A percentile compares a stretch with the other conserved stretches of the same genome.
phyloP scores from a whole-genome alignment of 1,140 invertebrate genomes.

The Thaumatotibia leucotreta region DNA sequence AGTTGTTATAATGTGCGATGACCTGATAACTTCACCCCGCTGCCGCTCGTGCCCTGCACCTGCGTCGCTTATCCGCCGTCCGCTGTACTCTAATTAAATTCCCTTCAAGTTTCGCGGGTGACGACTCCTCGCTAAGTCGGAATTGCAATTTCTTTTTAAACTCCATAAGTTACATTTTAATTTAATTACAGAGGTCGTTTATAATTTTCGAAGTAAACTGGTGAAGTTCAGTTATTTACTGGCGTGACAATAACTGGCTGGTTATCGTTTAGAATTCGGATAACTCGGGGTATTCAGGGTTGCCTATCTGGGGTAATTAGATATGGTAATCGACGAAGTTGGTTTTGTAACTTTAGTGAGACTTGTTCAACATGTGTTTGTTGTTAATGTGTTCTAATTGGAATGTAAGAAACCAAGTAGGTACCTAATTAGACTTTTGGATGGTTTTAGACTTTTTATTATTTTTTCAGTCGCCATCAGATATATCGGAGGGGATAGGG shows the following conservation, averaged over 20 bases:
- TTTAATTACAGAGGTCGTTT: conserved; percentile 61
- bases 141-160: conserved; percentile 64
- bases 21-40: too few species aligned
- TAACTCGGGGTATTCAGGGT: not conserved
- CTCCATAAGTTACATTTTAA: conserved; percentile 67
- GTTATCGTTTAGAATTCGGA: not conserved
- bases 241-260: conserved; percentile 38
- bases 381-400: too few species aligned
- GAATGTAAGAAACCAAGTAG: too few species aligned
- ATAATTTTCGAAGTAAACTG: conserved; percentile 65
- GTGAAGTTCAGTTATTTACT: conserved; percentile 65
- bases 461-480: too few species aligned
- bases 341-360: not conserved
- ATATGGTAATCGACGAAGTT: not conserved
- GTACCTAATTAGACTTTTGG: too few species aligned
- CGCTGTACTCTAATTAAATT: conserved; percentile 56
- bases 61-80: conserved; percentile 18
- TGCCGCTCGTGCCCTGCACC: not conserved
- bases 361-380: not conserved
- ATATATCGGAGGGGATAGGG: too few species aligned
- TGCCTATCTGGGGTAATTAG: not conserved
- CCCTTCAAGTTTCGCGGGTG: conserved; percentile 44
- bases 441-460: too few species aligned
- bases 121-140: conserved; percentile 44
- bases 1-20: too few species aligned